phyloP scores from a whole-genome alignment of 2,888 invertebrate genomes.

The Caenorhabditis sp. region DNA sequence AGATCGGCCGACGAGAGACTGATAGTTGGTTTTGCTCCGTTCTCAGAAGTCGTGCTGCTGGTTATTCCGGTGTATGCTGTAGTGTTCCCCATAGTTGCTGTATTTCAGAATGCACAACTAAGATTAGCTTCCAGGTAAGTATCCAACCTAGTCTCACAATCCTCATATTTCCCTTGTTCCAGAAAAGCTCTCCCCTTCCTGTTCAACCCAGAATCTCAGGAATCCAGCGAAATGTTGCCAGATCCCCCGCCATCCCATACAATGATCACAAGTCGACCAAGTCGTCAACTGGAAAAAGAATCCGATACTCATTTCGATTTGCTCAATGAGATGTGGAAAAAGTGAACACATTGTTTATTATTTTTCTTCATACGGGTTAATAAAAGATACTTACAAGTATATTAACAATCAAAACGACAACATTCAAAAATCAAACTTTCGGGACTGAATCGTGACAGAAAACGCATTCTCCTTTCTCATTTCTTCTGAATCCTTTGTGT shows the following conservation, averaged over 20 bases:
- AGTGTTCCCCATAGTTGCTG: constrained; percentile 71
- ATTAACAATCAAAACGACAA: background rate
- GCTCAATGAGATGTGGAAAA: constrained; percentile 76
- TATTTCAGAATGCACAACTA: constrained; percentile 67
- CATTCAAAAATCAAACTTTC: constrained; percentile 5
- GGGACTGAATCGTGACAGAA: constrained; percentile 46
- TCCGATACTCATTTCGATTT: constrained; percentile 72
- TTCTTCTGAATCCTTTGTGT: constrained; percentile 69
- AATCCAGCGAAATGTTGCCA: constrained; percentile 46
- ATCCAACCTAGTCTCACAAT: too few relatives aligned
- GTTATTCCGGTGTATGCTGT: constrained; percentile 73
- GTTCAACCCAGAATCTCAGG: constrained; percentile 60
- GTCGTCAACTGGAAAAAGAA: constrained; percentile 68
- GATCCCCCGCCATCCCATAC: constrained; percentile 44
- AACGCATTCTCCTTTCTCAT: constrained; percentile 62
- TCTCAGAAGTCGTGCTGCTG: constrained; percentile 72
- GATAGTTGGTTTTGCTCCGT: constrained; percentile 71
- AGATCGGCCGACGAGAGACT: constrained; percentile 62
- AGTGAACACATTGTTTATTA: constrained; percentile 36
- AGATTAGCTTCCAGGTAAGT: constrained; percentile 64
- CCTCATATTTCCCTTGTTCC: constrained; percentile 14
- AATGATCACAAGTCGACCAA: constrained; percentile 53
- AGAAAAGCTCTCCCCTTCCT: constrained; percentile 69
- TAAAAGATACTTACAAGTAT: constrained; percentile 10
- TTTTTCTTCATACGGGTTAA: constrained; percentile 18